Base-by-base conservation (phyloP, 1,140 invertebrate genomes). In the Epicauta chinensis region DNA sequence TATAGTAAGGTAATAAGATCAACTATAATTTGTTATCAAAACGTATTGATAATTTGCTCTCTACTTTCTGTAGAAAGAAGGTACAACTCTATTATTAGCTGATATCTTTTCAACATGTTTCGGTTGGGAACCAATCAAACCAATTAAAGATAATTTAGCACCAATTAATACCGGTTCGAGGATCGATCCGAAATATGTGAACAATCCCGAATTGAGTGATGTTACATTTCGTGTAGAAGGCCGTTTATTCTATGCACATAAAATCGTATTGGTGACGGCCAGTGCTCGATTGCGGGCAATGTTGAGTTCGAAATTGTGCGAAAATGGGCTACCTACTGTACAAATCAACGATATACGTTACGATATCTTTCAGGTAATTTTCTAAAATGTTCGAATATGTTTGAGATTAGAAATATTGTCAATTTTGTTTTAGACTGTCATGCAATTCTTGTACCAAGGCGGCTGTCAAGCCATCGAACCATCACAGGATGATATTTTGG, bases 281-380 rank as follows among this genome's bases (percentile, higher is more conserved):
- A 94, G 91, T 6, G 81, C 88, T 11, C 76, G 89, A 48, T 86
- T 94, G 58, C 81, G 89, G 59, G 86, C 84, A 35, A 92, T 94
- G 90, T 74, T 95, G 15, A 89, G 81, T 62, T 84, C 84, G 2
- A 86, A 87, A 64, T 67, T 85, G 38, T 84, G 81, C 59, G 84
- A 89, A 58, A 83, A 83, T 10, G 84, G 77, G 62, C 80, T 89
- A 35, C 87, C 88, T 0, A 86, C 91, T 35, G 87, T 95, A 42
- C 89, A 93, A 69, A 93, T 95, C 56, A 93, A 93, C 61, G 91
- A 93, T 67, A 93, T 94, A 52, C 76, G 89, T 67, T 93, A 93
- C 71, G 85, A 92, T 63, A 93, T 93, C 60, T 92, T 92, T 70
- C 84, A 92, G 79, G 88, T 91, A 74, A 53, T 36, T 39, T 34